phyloP scores from a whole-genome alignment of 1,140 invertebrate species.

The Bombus sibiricus region DNA sequence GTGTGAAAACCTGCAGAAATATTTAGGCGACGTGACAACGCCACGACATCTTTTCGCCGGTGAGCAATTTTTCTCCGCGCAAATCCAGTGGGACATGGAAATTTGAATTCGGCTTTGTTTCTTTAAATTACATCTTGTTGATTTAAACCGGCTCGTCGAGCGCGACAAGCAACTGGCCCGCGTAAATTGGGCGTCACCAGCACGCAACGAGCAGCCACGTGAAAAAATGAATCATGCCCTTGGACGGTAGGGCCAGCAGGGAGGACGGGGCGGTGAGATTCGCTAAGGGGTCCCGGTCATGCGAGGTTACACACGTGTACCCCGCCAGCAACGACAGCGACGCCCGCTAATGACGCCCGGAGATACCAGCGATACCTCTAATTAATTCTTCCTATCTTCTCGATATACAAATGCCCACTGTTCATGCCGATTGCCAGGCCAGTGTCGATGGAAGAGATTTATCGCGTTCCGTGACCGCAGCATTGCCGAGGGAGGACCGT shows the following conservation, averaged over 20 bases:
- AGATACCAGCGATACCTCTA: slow-evolving; percentile 78
- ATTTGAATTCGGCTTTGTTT: slow-evolving; percentile 5
- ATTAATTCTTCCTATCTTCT: slow-evolving; percentile 78
- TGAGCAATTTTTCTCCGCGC: not conserved
- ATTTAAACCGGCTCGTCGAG: slow-evolving; percentile 39
- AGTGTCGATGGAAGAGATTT: slow-evolving; percentile 63
- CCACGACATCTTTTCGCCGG: not conserved
- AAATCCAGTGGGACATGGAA: not conserved
- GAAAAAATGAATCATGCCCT: slow-evolving; percentile 63
- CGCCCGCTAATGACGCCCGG: slow-evolving; percentile 76
- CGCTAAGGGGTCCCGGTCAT: slow-evolving; percentile 63
- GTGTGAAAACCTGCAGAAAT: too few relatives aligned
- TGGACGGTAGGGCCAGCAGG: slow-evolving; percentile 25
- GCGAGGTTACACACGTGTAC: slow-evolving; percentile 64
- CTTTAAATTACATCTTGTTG: slow-evolving; percentile 30
- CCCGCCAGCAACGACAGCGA: slow-evolving; percentile 58
- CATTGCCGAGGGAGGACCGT: slow-evolving; percentile 4
- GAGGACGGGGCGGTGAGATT: slow-evolving; percentile 56
- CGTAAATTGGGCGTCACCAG: slow-evolving; percentile 62
- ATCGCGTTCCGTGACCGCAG: slow-evolving; percentile 59
- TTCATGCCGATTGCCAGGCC: slow-evolving; percentile 57
- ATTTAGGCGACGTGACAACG: too few relatives aligned
- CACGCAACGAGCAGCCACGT: slow-evolving; percentile 46
- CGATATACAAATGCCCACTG: slow-evolving; percentile 75
- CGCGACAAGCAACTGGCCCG: slow-evolving; percentile 39